Evolutionary conservation across 53 echinoderm and acorn worm species (phyloP).

Genomic region (Apostichopus leukothele): DNA sequence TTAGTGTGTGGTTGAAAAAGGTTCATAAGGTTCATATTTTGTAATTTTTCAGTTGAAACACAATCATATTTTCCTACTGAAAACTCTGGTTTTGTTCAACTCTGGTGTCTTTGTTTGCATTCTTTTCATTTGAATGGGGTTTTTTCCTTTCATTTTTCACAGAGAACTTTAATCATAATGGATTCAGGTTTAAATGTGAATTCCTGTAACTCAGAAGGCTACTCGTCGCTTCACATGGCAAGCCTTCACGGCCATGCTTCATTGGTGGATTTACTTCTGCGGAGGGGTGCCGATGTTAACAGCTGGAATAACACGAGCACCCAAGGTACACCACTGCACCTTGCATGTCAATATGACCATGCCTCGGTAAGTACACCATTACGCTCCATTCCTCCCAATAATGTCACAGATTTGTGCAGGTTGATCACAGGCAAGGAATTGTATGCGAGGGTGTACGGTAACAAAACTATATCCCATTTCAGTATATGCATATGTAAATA

Average conservation of each 20-base stretch:
- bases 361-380: conserved; percentile 56
- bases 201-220: conserved; percentile 77
- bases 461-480: too few species aligned
- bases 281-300: conserved; percentile 82
- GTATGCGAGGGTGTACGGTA: background rate
- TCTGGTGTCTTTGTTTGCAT: too few species aligned
- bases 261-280: conserved; percentile 74
- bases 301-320: conserved; percentile 73
- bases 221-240: conserved; percentile 86
- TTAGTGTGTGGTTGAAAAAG: too few species aligned
- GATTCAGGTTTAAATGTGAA: conserved; percentile 78
- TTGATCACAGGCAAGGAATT: background rate
- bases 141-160: conserved; percentile 14
- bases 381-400: too few species aligned
- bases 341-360: conserved; percentile 88
- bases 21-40: too few species aligned
- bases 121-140: background rate
- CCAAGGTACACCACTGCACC: conserved; percentile 86
- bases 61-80: too few species aligned
- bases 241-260: conserved; percentile 84
- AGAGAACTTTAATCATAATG: conserved; percentile 70
- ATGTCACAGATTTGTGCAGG: background rate
- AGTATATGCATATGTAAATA: too few species aligned
- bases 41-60: too few species aligned
- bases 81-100: too few species aligned